phyloP scores from a whole-genome alignment of 2,888 invertebrate species.

The Dryococelus australis region DNA sequence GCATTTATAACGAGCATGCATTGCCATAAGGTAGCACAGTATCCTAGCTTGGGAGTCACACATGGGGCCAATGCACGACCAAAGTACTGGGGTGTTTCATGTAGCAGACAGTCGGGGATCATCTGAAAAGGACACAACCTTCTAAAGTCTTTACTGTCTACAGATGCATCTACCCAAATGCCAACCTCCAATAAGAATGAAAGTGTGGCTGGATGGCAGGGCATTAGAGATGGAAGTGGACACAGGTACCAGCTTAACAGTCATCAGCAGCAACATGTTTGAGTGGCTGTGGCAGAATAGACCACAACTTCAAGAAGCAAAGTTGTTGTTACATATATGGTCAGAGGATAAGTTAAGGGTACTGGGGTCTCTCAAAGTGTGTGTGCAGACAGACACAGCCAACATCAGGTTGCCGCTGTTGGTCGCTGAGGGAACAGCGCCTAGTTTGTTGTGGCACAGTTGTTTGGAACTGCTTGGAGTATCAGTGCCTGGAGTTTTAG shows the following conservation, averaged over 20 bases:
- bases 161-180: background rate
- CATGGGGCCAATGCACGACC: background rate
- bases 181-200: background rate
- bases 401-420: background rate
- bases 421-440: background rate
- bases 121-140: background rate
- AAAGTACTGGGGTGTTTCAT: too few relatives aligned
- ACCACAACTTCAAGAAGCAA: background rate
- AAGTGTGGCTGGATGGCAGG: background rate
- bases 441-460: background rate
- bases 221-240: background rate
- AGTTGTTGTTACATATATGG: background rate
- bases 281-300: background rate
- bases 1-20: background rate
- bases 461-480: background rate
- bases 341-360: background rate
- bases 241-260: background rate
- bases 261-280: background rate
- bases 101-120: background rate
- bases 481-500: background rate
- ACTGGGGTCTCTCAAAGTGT: background rate
- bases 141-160: background rate
- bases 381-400: background rate
- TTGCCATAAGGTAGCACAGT: background rate
- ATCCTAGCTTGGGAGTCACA: background rate